Base-by-base conservation (phyloP, 2,113 vertebrate species). In the Scopus umbretta region DNA sequence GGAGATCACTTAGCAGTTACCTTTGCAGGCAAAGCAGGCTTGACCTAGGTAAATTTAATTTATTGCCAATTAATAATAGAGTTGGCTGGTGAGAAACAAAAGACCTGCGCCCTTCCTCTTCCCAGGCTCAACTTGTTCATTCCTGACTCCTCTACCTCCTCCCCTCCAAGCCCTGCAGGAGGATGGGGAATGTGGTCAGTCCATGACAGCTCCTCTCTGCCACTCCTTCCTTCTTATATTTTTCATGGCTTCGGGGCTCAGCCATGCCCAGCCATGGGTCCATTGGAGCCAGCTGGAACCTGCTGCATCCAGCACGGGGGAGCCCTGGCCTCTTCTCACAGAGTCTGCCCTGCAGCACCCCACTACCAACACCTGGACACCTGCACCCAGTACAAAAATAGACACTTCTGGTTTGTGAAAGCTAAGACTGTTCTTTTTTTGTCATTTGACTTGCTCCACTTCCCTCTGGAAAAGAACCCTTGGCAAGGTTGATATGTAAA, bases 361-460 rank as follows among this genome's bases (percentile, higher is more conserved):
- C 78, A 56, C 7, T 14, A 43, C 42, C 42, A 42, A 42, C 9
- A 0, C 7, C 34, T 17, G 10, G 10, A 5, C 18, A 49, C 18
- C 9, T 5, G 1, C 23, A 42, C 3, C 5, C 5, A 0, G 3
- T 62, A 43, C 11, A 32, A 67, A 66, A 66, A 74, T 19, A 26
- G 22, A 18, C 22, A 16, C 4, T 65, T 40, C 29, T 80, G 23
- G 8, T 61, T 47, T 68, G 25, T 68, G 34, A 68, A 75, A 70
- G 10, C 13, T 68, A 68, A 53, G 17, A 50, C 32, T 58, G 19
- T 23, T 29, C 45, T 55, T 55, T 66, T 66, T 67, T 34, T 42
- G 20, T 43, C 26, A 40, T 38, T 59, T 80, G 16, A 40, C 27
- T 59, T 66, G 27, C 5, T 65, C 32, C 19, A 7, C 26, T 30